Evolutionary conservation across 2,797 vertebrate species (phyloP), one percentile per base, ranked within the genome.

Genomic region (Lycodopsis pacificus): DNA sequence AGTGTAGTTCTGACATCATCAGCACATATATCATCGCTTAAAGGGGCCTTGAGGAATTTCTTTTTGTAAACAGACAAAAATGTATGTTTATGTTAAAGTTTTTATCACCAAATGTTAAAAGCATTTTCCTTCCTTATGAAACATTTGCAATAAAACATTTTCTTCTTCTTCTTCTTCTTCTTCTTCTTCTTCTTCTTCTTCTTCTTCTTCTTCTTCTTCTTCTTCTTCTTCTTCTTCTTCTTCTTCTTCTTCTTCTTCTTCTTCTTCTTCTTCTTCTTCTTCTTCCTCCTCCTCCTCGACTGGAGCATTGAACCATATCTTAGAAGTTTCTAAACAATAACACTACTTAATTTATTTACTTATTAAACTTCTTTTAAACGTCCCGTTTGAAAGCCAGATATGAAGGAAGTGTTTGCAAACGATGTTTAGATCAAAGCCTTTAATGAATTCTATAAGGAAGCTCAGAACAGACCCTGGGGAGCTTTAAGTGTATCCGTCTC

Each of bases 391-490:
- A 53, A 36, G 46, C 9, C 40, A 70, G 68, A 44, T 44, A n/a
- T 27, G 25, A 62, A 63, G 34, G 22, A 38, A 38, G 71, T 32
- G 40, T 6, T 65, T 57, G 15, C 17, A 7, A 15, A 34, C 15
- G 12, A 54, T 59, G 49, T 64, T 4, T 57, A 68, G 74, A 64
- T 36, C 57, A 30, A 59, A 20, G 74, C 70, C 65, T 61, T 38
- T 30, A 4, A 70, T 38, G 73, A 11, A 5, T 67, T 8, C 0
- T 51, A 11, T 51, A 69, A 62, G 71, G 49, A 68, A 62, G 54
- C 51, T 57, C 30, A 22, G 20, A 68, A 44, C 9, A 17, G 69
- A 46, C 0, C 20, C 58, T 0, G 12, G 38, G 46, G 73, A 69
- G 0, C 20, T 53, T 57, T 17, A 38, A 70, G 53, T 58, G 71